A percentile compares a stretch with the other conserved stretches of the same genome.
Conservation (phyloP, 2,888 invertebrate genomes). For the Nudaria mundana region DNA sequence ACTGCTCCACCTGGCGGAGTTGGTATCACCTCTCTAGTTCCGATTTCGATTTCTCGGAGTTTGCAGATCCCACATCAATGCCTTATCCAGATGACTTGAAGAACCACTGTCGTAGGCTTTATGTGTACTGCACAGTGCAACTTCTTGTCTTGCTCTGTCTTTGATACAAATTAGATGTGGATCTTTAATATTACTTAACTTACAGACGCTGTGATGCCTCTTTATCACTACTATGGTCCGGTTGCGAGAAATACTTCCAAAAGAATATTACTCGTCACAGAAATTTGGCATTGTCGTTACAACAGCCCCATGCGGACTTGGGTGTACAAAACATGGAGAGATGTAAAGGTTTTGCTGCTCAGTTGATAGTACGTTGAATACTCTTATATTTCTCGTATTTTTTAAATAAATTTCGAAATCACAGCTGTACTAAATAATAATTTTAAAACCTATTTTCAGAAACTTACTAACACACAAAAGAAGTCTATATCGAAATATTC, state of each 20-base stretch:
- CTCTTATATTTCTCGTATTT: too few relatives aligned
- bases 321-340: constrained; percentile 91
- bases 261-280: constrained; percentile 86
- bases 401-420: neutral
- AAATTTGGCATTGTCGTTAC: constrained; percentile 81
- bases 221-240: constrained; percentile 84
- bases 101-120: too few relatives aligned
- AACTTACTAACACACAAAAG: constrained; percentile 85
- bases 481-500: constrained; percentile 81
- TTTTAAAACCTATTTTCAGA: constrained; percentile 77
- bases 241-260: constrained; percentile 88
- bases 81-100: too few relatives aligned
- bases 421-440: too few relatives aligned
- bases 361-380: constrained; percentile 90
- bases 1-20: too few relatives aligned
- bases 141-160: too few relatives aligned
- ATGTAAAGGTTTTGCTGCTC: constrained; percentile 91
- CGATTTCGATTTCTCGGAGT: too few relatives aligned
- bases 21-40: too few relatives aligned
- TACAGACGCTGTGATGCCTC: constrained; percentile 74
- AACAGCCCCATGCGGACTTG: constrained; percentile 88
- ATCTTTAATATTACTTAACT: too few relatives aligned
- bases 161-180: too few relatives aligned
- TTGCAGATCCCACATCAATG: too few relatives aligned
- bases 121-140: too few relatives aligned